phyloP scores from a whole-genome alignment of 2,797 vertebrate genomes.

The Neosilurus mollespiculum region DNA sequence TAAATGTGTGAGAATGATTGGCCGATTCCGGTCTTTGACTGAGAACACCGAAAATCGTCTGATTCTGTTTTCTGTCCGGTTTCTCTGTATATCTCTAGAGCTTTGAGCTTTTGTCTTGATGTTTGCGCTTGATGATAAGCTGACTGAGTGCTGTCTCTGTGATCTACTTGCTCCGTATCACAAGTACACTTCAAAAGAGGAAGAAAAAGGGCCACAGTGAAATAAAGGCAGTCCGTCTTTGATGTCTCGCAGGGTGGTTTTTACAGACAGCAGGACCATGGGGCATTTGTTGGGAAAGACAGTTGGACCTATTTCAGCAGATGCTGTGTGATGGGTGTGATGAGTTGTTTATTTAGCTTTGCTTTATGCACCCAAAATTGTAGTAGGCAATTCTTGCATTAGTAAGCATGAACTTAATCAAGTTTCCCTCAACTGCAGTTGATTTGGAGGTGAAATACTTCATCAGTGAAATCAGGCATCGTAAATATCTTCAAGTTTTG shows the following conservation, averaged over 20 bases:
- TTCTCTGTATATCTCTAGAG: too few relatives aligned
- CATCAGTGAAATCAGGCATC: background rate
- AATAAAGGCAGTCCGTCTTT: background rate
- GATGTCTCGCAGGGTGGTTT: background rate
- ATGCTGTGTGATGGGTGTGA: background rate
- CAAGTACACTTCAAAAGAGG: background rate
- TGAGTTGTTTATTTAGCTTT: background rate
- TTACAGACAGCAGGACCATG: background rate
- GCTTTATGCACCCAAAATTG: background rate
- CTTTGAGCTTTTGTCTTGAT: too few relatives aligned
- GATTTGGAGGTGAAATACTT: background rate
- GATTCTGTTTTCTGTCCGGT: too few relatives aligned
- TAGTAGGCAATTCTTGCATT: background rate
- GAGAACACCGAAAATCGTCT: too few relatives aligned
- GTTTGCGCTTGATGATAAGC: conserved; percentile 14
- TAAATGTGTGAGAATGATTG: too few relatives aligned
- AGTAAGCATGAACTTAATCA: background rate
- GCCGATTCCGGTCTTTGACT: too few relatives aligned
- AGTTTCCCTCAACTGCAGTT: background rate
- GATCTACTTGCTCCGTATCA: conserved; percentile 17
- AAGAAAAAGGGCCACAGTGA: background rate
- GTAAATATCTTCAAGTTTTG: background rate
- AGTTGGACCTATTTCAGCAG: background rate
- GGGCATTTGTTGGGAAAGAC: background rate
- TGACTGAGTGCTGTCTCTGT: conserved; percentile 6